phyloP scores from a whole-genome alignment of 2,113 vertebrate species.

The Irena cyanogastra region DNA sequence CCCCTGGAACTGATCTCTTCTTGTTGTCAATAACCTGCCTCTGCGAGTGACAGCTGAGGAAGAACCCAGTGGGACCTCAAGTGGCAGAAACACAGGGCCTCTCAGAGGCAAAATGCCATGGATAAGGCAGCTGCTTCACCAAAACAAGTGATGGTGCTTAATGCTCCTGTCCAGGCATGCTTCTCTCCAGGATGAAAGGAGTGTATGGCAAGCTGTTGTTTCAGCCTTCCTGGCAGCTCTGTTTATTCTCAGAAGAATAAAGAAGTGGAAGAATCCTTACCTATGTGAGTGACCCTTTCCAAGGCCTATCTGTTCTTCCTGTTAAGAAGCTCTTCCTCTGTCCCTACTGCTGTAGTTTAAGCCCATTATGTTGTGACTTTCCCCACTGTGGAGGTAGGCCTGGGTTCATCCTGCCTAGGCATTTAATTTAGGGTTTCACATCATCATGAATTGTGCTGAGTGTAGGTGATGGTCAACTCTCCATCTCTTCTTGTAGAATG shows the following conservation, averaged over 20 bases:
- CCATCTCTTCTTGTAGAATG: not conserved
- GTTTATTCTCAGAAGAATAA: not conserved
- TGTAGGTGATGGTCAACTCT: not conserved
- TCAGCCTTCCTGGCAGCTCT: not conserved
- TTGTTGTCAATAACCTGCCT: not conserved
- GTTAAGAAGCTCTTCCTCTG: not conserved
- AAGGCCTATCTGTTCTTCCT: not conserved
- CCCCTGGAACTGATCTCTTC: not conserved
- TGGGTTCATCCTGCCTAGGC: not conserved
- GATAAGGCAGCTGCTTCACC: not conserved
- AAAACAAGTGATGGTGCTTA: not conserved
- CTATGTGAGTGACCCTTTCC: not conserved
- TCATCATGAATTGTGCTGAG: not conserved
- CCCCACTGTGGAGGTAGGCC: not conserved
- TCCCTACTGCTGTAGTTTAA: not conserved
- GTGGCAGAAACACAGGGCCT: not conserved
- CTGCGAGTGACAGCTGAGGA: not conserved
- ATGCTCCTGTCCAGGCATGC: not conserved
- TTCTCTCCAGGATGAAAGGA: not conserved
- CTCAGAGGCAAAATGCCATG: not conserved
- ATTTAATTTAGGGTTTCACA: not conserved
- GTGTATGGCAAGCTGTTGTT: not conserved
- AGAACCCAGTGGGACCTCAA: not conserved
- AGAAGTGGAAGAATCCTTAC: not conserved
- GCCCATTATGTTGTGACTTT: not conserved